Percentiles rank a stretch among this genome's conserved stretches.
Evolutionary conservation across 2,888 invertebrate genomes (phyloP).

Genomic region (Troides helena): DNA sequence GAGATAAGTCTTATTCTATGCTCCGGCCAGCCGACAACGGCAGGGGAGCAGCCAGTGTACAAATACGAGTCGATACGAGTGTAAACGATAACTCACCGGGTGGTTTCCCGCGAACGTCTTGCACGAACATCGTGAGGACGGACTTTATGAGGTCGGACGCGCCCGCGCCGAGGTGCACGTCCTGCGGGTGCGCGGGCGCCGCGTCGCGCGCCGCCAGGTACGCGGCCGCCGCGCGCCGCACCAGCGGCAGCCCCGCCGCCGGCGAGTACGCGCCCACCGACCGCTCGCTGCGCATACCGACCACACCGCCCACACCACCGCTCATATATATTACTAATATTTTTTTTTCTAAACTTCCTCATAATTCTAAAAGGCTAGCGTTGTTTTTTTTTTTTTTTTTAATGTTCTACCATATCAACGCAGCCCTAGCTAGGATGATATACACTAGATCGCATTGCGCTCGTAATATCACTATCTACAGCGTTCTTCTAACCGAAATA

Average conservation of each 20-base stretch:
- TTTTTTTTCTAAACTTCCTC: too few relatives aligned
- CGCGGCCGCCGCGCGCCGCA: conserved; percentile 89
- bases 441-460: too few relatives aligned
- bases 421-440: too few relatives aligned
- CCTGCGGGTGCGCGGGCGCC: conserved; percentile 87
- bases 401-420: too few relatives aligned
- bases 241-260: conserved; percentile 86
- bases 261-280: conserved; percentile 25
- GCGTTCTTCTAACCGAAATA: too few relatives aligned
- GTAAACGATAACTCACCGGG: conserved; percentile 53
- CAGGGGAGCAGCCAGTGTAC: too few relatives aligned
- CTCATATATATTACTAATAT: too few relatives aligned
- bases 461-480: too few relatives aligned
- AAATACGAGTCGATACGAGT: too few relatives aligned
- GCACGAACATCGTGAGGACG: conserved; percentile 85
- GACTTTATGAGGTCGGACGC: conserved; percentile 96
- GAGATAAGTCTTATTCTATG: not conserved
- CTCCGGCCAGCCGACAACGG: not conserved
- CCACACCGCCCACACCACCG: not conserved
- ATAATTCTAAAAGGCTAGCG: too few relatives aligned
- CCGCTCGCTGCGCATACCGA: not conserved
- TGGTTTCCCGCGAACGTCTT: conserved; percentile 73
- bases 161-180: conserved; percentile 92
- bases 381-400: too few relatives aligned
- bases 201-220: conserved; percentile 83